Percentiles rank a stretch among this genome's conserved stretches.
phyloP scores from a whole-genome alignment of 2,888 invertebrate species.

The Plebejus argus region DNA sequence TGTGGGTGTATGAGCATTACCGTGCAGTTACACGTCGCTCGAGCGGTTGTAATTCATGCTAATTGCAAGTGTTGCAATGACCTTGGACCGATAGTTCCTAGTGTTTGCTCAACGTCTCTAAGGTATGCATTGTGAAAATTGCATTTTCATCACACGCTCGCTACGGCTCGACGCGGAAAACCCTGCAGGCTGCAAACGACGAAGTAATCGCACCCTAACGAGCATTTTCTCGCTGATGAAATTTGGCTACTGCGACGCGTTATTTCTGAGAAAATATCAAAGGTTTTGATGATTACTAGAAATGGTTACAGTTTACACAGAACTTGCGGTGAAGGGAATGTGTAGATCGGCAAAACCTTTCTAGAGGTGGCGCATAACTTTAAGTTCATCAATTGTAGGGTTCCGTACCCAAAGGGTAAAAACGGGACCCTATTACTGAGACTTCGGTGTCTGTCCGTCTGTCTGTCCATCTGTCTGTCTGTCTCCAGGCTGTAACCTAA shows the following conservation, averaged over 20 bases:
- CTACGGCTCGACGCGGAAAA: neutral
- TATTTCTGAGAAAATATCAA: neutral
- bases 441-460: too few species aligned
- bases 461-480: too few species aligned
- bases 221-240: conserved; percentile 4
- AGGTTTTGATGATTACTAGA: neutral
- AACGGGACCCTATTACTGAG: too few species aligned
- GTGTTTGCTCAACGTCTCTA: conserved; percentile 39
- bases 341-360: neutral
- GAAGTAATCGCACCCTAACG: neutral
- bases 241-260: neutral
- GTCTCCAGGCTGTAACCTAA: too few species aligned
- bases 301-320: neutral
- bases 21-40: conserved; percentile 43
- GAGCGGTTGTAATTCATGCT: conserved; percentile 58
- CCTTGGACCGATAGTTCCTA: conserved; percentile 52
- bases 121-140: conserved; percentile 31
- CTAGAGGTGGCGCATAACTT: too few species aligned
- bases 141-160: conserved; percentile 26
- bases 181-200: neutral
- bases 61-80: conserved; percentile 55
- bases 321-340: neutral
- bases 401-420: too few species aligned
- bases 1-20: conserved; percentile 32
- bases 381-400: neutral